Base-by-base conservation (phyloP, 2,888 invertebrate genomes). In the Eurytoma adleriae region DNA sequence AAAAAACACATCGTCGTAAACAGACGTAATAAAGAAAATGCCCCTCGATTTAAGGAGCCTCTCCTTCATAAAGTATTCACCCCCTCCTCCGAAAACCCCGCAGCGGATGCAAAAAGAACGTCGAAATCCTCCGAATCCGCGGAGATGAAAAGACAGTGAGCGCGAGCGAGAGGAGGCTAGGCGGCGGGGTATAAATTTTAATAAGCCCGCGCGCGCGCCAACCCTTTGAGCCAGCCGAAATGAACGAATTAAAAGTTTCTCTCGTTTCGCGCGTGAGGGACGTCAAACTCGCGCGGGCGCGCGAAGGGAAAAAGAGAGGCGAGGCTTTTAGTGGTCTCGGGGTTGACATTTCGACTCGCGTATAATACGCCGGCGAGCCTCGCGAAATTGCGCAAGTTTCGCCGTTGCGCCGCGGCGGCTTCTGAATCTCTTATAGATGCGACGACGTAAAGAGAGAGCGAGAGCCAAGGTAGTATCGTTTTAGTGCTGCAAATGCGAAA, bases 191-290 rank as follows among this genome's bases (percentile, higher is more conserved):
- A 88, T 90, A 89, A 89, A 90, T 90, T 90, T 90, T 90, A 90
- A 90, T 90, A 89, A 90, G 88, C 86, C 88, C 84, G n/a, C 86
- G 87, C 86, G 85, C 24, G 54, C 86, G 84, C 83, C 85, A 87
- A 89, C 90, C 90, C 90, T 89, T 90, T 88, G 89, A 89, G 87
- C 86, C 86, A 81, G 67, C 83, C 84, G 87, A 89, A 90, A 90
- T 90, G 89, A 90, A 89, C 89, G 88, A 90, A 90, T 90, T 90
- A 90, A 90, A 90, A 90, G 90, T 90, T 90, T 89, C 84, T 86
- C 87, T 85, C 86, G 85, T 87, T 88, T 85, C 83, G 81, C 79
- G 78, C 80, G 83, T 62, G 74, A 77, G 57, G 81, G 83, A 82
- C 81, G 76, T 78, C 69, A 79, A 74, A 78, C 73, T 78, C 75